Base-by-base conservation (phyloP, 1,140 invertebrate species). In the Ceratina calcarata region DNA sequence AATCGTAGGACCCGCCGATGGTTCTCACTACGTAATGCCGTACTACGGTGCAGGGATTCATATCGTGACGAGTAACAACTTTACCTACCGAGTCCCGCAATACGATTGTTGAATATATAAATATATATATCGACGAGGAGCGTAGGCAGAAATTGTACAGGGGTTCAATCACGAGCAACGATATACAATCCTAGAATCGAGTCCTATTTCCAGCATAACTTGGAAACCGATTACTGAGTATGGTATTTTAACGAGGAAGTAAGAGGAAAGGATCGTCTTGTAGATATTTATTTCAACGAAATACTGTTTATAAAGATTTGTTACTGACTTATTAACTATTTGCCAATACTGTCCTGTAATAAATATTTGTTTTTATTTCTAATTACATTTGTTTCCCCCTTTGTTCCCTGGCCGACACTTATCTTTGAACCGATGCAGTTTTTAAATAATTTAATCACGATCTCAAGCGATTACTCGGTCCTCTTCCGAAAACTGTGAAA, bases 1-100 rank as follows among this genome's bases (percentile, higher is more conserved):
- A 94, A 95, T 97, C 72, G 96, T 99, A 53, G 96, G 96, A 15
- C 99, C 99, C 64, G 97, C 98, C 13, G 99, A 99, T 95, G 98
- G 98, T 53, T 99, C 98, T n/a, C 95, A 97, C 86, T 99, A 99
- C 93, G 95, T 99, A 0, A 97, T 99, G 87, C 97, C 98, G 80
- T 99, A 98, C 93, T 99, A 96, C 94, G 98, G 98, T 72, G 96
- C 97, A 18, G 95, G 95, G 62, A 95, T 99, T 45, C 94, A 95
- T 65, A 96, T 98, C 78, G 93, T 99, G 62, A 93, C 94, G 62
- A 97, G 96, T 92, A 95, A 98, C 93, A 98, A 99, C 92, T 95
- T 95, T 80, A 98, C 97, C 3, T 98, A 95, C 90, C 94, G 96
- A 87, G 94, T 97, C 82, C 96, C 96, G 71, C 96, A 97, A 91